These are phyloP conservation scores for Cebidichthys violaceus DNA, from an alignment of 2,113 vertebrate species.

Conservation along the genomic window DNA sequence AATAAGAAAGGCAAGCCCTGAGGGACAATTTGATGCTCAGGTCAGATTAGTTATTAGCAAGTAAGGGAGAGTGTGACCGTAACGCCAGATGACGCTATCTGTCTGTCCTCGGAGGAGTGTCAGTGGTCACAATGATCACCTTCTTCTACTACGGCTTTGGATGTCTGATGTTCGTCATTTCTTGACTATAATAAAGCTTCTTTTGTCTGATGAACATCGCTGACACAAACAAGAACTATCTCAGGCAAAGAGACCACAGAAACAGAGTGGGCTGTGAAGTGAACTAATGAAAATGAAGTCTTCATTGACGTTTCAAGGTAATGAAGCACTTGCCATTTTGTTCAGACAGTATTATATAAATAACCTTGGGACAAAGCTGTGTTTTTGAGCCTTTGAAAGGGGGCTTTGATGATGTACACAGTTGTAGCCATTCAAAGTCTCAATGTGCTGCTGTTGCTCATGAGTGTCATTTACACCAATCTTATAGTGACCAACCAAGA, in stretches of 20 bases:
- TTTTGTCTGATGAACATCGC: slow-evolving; percentile 63
- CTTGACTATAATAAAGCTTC: slow-evolving; percentile 63
- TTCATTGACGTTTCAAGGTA: slow-evolving; percentile 53
- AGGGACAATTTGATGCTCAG: slow-evolving; percentile 44
- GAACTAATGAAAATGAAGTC: slow-evolving; percentile 51
- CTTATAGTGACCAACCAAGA: slow-evolving; percentile 43
- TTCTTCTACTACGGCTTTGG: slow-evolving; percentile 54
- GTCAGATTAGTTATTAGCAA: slow-evolving; percentile 53
- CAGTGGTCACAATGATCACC: slow-evolving; percentile 66
- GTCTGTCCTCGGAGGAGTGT: slow-evolving; percentile 62
- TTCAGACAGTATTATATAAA: slow-evolving; percentile 74
- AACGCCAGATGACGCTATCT: slow-evolving; percentile 75
- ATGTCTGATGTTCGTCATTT: slow-evolving; percentile 58
- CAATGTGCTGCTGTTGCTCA: slow-evolving; percentile 46
- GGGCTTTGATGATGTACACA: slow-evolving; percentile 58
- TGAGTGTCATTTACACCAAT: slow-evolving; percentile 63
- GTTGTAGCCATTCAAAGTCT: slow-evolving; percentile 44
- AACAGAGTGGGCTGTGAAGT: slow-evolving; percentile 42
- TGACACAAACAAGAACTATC: slow-evolving; percentile 64
- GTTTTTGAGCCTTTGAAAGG: slow-evolving; percentile 58
- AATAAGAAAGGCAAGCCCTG: slow-evolving; percentile 37
- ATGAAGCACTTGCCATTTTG: slow-evolving; percentile 68
- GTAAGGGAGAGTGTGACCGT: slow-evolving; percentile 55
- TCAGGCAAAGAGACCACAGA: slow-evolving; percentile 47
- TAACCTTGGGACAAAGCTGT: slow-evolving; percentile 66